phyloP scores from a whole-genome alignment of 2,888 invertebrate genomes.

The Macrosiphum euphorbiae region DNA sequence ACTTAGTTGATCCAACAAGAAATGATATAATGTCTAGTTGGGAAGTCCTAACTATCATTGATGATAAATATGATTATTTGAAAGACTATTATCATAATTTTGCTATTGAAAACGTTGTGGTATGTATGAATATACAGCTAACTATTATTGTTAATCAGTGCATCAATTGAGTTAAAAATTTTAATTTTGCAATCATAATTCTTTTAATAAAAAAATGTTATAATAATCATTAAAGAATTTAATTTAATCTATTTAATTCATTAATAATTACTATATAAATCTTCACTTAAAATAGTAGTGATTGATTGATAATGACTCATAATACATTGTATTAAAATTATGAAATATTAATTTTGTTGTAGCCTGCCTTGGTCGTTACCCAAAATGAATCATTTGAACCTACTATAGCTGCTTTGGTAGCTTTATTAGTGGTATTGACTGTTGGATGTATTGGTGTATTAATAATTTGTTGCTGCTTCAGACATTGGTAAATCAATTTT shows the following conservation, averaged over 20 bases:
- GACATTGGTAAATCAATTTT: slow-evolving; percentile 79
- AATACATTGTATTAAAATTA: not conserved
- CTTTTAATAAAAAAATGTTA: too few relatives aligned
- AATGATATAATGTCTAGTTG: slow-evolving; percentile 84
- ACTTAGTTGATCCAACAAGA: slow-evolving; percentile 82
- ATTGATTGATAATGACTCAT: not conserved
- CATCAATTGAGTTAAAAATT: too few relatives aligned
- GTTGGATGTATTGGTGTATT: slow-evolving; percentile 89
- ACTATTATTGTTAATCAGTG: too few relatives aligned
- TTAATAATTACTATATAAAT: too few relatives aligned
- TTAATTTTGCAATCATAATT: too few relatives aligned
- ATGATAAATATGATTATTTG: slow-evolving; percentile 87
- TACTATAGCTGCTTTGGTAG: slow-evolving; percentile 87
- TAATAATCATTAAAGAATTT: too few relatives aligned
- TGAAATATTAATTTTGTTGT: slow-evolving; percentile 66
- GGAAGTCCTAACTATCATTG: slow-evolving; percentile 83
- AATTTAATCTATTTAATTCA: too few relatives aligned
- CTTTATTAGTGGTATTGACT: slow-evolving; percentile 85
- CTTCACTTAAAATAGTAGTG: not conserved
- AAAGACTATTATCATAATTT: slow-evolving; percentile 83
- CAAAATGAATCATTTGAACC: slow-evolving; percentile 86
- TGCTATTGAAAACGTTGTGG: slow-evolving; percentile 79
- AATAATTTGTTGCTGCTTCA: slow-evolving; percentile 88
- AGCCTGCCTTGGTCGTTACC: slow-evolving; percentile 77
- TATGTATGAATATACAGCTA: slow-evolving; percentile 22